A percentile compares a stretch with the other conserved stretches of the same genome.
Conservation (phyloP, 1,140 invertebrate genomes). For the Acromyrmex heyeri region DNA sequence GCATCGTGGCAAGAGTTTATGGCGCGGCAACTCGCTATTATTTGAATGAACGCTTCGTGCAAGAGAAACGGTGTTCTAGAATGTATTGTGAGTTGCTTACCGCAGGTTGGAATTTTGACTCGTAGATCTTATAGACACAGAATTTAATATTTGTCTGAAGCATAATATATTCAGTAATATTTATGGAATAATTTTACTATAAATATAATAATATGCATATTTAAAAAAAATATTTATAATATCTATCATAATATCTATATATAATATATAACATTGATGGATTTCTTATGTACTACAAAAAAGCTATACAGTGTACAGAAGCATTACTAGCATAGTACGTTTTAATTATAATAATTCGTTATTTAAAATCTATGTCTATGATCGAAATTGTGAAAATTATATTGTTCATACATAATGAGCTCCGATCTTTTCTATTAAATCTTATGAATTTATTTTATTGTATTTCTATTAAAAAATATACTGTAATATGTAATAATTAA, state of each 20-base stretch:
- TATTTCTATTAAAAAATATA: not conserved
- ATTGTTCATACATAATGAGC: too few species aligned
- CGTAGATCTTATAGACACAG: not conserved
- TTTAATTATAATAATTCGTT: too few species aligned
- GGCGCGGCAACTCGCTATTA: slow-evolving; percentile 44
- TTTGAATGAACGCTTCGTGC: slow-evolving; percentile 50
- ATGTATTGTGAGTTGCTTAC: slow-evolving; percentile 21
- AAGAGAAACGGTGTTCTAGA: slow-evolving; percentile 14
- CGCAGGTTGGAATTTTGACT: slow-evolving; percentile 27
- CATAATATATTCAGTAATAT: not conserved
- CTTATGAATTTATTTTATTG: not conserved
- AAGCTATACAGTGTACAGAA: too few species aligned
- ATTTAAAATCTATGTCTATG: too few species aligned
- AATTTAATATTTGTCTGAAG: not conserved
- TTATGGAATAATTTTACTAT: not conserved
- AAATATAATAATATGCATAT: not conserved
- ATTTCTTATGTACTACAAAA: too few species aligned
- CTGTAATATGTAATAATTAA: not conserved
- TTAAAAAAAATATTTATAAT: not conserved
- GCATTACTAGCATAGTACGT: too few species aligned
- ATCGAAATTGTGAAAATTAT: too few species aligned
- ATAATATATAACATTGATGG: too few species aligned
- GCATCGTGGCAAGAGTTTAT: slow-evolving; percentile 43
- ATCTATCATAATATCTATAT: too few species aligned
- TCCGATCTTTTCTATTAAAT: not conserved